Conservation (phyloP, 2,113 vertebrate genomes). For the Scolopax mira region DNA sequence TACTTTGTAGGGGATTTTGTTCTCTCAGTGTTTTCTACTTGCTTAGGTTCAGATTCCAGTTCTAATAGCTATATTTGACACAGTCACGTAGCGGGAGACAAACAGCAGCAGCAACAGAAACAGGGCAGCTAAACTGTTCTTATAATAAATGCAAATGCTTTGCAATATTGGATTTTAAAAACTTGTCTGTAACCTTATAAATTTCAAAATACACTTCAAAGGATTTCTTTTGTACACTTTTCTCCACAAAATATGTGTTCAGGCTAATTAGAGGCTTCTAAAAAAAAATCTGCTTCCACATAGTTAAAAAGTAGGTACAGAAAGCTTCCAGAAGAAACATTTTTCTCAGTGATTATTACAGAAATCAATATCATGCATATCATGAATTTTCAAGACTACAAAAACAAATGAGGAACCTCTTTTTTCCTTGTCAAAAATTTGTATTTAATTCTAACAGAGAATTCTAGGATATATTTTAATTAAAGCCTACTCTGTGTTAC, state of each 20-base stretch:
- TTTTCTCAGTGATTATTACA: background rate
- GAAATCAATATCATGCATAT: background rate
- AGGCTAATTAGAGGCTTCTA: background rate
- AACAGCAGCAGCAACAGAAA: background rate
- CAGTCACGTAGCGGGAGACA: background rate
- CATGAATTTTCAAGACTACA: background rate
- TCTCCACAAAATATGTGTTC: background rate
- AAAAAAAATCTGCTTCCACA: background rate
- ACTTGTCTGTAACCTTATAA: background rate
- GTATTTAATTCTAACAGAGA: background rate
- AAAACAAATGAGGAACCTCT: background rate
- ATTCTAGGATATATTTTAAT: background rate
- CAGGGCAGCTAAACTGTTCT: background rate
- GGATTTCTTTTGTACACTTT: background rate
- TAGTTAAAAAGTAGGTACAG: background rate
- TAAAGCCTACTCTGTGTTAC: background rate
- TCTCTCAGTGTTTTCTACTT: background rate
- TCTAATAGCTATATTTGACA: background rate
- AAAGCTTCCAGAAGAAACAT: background rate
- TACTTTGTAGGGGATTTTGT: background rate
- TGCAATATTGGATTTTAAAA: background rate
- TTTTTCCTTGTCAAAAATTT: background rate
- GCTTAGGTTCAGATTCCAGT: background rate
- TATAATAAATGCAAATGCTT: accelerated
- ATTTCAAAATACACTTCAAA: background rate